phyloP scores from a whole-genome alignment of 2,797 vertebrate species.

The Xenentodon cancila region DNA sequence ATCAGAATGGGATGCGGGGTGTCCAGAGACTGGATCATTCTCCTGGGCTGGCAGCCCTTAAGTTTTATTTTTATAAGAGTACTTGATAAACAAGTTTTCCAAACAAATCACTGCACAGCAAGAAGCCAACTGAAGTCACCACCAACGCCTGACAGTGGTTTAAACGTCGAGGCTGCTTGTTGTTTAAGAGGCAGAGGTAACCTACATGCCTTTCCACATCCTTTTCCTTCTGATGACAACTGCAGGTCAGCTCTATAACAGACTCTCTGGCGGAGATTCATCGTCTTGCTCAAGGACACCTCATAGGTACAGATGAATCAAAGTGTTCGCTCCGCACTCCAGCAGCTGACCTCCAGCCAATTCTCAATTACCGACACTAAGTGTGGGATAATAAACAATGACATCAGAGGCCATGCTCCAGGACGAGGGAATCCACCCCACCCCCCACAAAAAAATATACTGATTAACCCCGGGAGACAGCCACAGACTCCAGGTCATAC shows the following conservation, averaged over 20 bases:
- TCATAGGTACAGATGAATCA: constrained; percentile 47
- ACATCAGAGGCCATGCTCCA: constrained; percentile 61
- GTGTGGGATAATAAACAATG: constrained; percentile 79
- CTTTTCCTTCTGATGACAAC: constrained; percentile 18
- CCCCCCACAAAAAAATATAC: constrained; percentile 38
- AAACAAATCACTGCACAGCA: neutral
- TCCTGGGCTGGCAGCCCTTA: neutral
- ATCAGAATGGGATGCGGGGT: neutral
- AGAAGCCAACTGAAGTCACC: too few relatives aligned
- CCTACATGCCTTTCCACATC: neutral
- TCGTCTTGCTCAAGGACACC: constrained; percentile 39
- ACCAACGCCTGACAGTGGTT: neutral
- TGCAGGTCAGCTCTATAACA: constrained; percentile 21
- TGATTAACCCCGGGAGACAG: constrained; percentile 82
- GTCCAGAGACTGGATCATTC: neutral
- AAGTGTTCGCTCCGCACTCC: constrained; percentile 42
- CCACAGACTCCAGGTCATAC: constrained; percentile 45
- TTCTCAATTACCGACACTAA: constrained; percentile 62
- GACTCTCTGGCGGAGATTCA: constrained; percentile 25
- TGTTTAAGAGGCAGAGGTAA: neutral
- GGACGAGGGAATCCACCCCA: constrained; percentile 70
- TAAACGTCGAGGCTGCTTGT: neutral
- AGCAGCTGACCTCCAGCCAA: constrained; percentile 59
- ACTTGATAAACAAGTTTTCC: neutral
- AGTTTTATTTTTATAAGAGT: neutral